Conservation (phyloP, 37 sponge, comb jelly and placozoan species). For the Theonella swinhoei region DNA sequence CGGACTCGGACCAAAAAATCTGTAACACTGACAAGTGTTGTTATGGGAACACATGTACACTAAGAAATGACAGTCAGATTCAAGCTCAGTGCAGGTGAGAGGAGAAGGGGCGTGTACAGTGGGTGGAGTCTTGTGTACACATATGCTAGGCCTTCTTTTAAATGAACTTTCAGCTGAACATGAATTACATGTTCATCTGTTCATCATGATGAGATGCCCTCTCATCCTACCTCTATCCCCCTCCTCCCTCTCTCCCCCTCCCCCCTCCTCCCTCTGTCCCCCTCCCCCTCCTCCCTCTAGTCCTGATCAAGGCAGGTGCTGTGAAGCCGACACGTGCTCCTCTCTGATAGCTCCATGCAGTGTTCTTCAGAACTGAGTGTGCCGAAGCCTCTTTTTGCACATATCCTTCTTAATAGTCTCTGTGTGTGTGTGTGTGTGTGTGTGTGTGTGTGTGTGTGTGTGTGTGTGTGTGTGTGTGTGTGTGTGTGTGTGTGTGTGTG, state of each 20-base stretch:
- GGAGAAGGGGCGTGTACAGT: background rate
- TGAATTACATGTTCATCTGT: slow-evolving; percentile 26
- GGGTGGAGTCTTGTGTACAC: background rate
- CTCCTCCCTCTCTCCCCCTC: background rate
- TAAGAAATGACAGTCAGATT: background rate
- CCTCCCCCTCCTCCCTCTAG: background rate
- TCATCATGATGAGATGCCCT: background rate
- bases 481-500: too few species aligned
- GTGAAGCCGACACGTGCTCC: slow-evolving; percentile 12
- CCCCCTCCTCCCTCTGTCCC: background rate
- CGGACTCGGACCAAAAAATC: background rate
- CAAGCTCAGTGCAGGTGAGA: slow-evolving; percentile 24
- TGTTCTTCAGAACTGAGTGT: slow-evolving; percentile 49
- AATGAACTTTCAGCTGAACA: slow-evolving; percentile 8
- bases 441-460: too few species aligned
- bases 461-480: too few species aligned
- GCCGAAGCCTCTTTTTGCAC: slow-evolving; percentile 34
- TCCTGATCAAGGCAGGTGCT: slow-evolving; percentile 57
- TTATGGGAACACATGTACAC: slow-evolving; percentile 43
- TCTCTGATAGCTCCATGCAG: background rate
- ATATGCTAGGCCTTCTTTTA: background rate
- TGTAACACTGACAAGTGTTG: slow-evolving; percentile 66
- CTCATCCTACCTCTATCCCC: background rate
- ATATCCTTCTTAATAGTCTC: too few species aligned
- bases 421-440: too few species aligned